Conservation (phyloP, 2,888 invertebrate genomes). For the Gisinianus flammeolus region DNA sequence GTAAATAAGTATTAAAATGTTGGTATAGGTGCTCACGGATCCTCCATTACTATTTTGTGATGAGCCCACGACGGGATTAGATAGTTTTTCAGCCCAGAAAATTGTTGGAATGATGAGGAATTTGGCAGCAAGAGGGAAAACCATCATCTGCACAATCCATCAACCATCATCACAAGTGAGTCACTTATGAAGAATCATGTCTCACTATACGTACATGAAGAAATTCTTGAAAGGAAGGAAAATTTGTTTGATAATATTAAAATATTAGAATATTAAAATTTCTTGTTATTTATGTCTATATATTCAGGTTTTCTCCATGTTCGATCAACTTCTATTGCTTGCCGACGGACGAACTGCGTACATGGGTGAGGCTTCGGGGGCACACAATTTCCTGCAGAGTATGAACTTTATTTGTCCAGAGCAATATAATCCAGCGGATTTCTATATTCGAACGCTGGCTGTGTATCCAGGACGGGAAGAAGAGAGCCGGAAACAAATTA, state of each 20-base stretch:
- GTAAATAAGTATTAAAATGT: too few species aligned
- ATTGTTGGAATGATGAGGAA: conserved; percentile 60
- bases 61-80: conserved; percentile 68
- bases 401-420: conserved; percentile 62
- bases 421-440: conserved; percentile 65
- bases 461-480: conserved; percentile 63
- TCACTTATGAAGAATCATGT: too few species aligned
- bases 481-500: conserved; percentile 60
- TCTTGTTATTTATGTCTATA: too few species aligned
- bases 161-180: conserved; percentile 66
- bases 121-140: conserved; percentile 63
- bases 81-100: conserved; percentile 54
- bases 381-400: conserved; percentile 62
- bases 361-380: conserved; percentile 63
- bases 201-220: too few species aligned
- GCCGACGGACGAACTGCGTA: conserved; percentile 66
- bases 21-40: conserved; percentile 64
- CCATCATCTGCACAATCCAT: conserved; percentile 67
- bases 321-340: conserved; percentile 65
- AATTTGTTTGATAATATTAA: too few species aligned
- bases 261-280: too few species aligned
- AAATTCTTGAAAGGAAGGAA: too few species aligned
- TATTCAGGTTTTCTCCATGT: conserved; percentile 64
- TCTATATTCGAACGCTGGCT: conserved; percentile 63
- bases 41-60: conserved; percentile 65